Base-by-base conservation (phyloP, 1,140 invertebrate species). In the Drosophila erecta region DNA sequence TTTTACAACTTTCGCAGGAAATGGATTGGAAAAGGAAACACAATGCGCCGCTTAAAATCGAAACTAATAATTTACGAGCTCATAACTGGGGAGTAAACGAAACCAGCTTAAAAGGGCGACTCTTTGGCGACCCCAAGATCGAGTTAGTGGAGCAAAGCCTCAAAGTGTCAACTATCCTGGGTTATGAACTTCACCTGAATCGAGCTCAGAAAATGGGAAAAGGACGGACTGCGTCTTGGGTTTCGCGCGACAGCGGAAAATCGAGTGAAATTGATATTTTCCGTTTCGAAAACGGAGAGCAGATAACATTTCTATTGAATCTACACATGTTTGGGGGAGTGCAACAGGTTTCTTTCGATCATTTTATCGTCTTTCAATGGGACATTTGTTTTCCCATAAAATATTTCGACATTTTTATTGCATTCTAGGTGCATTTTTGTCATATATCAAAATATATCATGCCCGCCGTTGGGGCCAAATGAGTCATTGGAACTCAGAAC, bases 1-100 rank as follows among this genome's bases (percentile, higher is more conserved):
- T 65, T 86, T 86, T 87, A 86, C 84, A 86, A 76, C 83, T 89
- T 86, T 86, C 79, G 83, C 83, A 86, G 84, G 79, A 86, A 86
- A 87, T 77, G 79, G 62, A 61, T 62, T 60, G 53, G 59, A 61
- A 59, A 77, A 47, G 76, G 74, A 78, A 81, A 85, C 60, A 69
- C 73, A 87, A 86, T 72, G 66, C 81, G 35, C 41, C 12, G 61
- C 57, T 43, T 54, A 51, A 76, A 76, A 76, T 41, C 46, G 67
- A 81, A 81, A 65, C 70, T 62, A 59, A 84, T 86, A 83, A 86
- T 86, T 86, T 86, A 86, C 84, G 83, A 86, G 83, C 79, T 86
- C 83, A 89, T 86, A 85, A 86, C 69, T 78, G 81, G 65, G 41
- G 38, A 60, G 67, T 66, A 81, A 70, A 55, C 46, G 65, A 78